Conservation (phyloP, 1,140 invertebrate species). For the Olivierus martensii region DNA sequence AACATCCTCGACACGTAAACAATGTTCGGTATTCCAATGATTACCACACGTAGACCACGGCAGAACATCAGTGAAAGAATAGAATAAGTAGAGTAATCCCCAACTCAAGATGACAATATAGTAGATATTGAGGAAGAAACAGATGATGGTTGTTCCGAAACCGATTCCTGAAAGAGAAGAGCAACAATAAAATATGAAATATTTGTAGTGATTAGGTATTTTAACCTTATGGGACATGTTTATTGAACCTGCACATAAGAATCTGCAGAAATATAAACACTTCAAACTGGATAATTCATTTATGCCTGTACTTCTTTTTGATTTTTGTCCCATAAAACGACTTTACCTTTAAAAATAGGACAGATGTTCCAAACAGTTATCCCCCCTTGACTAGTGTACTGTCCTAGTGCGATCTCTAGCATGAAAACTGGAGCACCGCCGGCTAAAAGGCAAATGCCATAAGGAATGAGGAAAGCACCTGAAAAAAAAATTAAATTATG, state of each 20-base stretch:
- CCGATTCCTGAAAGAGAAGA: conserved; percentile 17
- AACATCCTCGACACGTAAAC: conserved; percentile 7
- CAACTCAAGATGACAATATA: conserved; percentile 44
- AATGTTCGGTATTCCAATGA: conserved; percentile 18
- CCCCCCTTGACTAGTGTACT: conserved; percentile 58
- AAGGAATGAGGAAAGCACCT: conserved; percentile 56
- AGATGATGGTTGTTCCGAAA: conserved; percentile 30
- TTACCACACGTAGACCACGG: conserved; percentile 22
- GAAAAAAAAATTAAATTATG: conserved; percentile 16
- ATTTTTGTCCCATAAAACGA: background rate
- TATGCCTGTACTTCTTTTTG: background rate
- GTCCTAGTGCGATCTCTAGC: conserved; percentile 59
- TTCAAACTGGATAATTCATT: no score
- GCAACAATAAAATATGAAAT: background rate
- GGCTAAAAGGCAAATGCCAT: conserved; percentile 43
- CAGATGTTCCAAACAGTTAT: conserved; percentile 64
- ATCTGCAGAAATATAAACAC: no score
- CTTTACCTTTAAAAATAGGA: conserved; percentile 57
- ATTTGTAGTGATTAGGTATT: background rate
- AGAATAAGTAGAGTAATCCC: conserved; percentile 38
- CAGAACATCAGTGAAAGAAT: conserved; percentile 25
- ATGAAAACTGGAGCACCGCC: conserved; percentile 57
- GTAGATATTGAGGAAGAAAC: conserved; percentile 42
- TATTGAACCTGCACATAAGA: no score
- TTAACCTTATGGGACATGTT: no score